Percentiles rank a stretch among this genome's conserved stretches.
phyloP scores from a whole-genome alignment of 2,888 invertebrate genomes.

The Meandrusa payeni region DNA sequence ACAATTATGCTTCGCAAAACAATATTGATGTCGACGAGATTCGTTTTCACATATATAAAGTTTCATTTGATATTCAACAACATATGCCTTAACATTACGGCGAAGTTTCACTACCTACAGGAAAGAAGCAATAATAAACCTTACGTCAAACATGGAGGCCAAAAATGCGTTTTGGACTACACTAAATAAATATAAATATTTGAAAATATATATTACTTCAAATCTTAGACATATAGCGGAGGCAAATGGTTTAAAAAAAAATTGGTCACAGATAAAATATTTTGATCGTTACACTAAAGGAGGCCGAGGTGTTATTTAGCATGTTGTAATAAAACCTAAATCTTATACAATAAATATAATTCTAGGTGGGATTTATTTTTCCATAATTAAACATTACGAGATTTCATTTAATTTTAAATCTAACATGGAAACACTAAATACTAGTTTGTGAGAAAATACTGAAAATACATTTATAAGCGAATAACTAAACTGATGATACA shows the following conservation, averaged over 20 bases:
- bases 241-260: slow-evolving; percentile 17
- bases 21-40: slow-evolving; percentile 64
- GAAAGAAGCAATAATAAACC: slow-evolving; percentile 46
- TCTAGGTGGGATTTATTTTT: slow-evolving; percentile 67
- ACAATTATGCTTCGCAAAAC: slow-evolving; percentile 80
- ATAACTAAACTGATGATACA: slow-evolving; percentile 23
- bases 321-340: slow-evolving; percentile 37
- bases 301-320: slow-evolving; percentile 11
- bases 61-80: slow-evolving; percentile 32
- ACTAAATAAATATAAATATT: slow-evolving; percentile 21
- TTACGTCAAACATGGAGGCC: slow-evolving; percentile 30
- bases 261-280: background rate
- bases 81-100: slow-evolving; percentile 47
- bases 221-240: slow-evolving; percentile 9
- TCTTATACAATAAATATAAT: slow-evolving; percentile 65
- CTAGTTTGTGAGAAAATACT: slow-evolving; percentile 37
- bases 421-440: slow-evolving; percentile 29
- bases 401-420: slow-evolving; percentile 30
- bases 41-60: slow-evolving; percentile 26
- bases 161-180: slow-evolving; percentile 17
- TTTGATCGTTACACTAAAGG: too few species aligned
- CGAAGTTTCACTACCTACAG: slow-evolving; percentile 50
- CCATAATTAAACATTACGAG: slow-evolving; percentile 32
- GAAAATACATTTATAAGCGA: slow-evolving; percentile 28
- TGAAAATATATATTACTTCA: slow-evolving; percentile 23